A percentile compares a stretch with the other conserved stretches of the same genome.
These are phyloP conservation scores for Selene dorsalis DNA, from an alignment of 2,797 vertebrate species.

Conservation along the genomic window DNA sequence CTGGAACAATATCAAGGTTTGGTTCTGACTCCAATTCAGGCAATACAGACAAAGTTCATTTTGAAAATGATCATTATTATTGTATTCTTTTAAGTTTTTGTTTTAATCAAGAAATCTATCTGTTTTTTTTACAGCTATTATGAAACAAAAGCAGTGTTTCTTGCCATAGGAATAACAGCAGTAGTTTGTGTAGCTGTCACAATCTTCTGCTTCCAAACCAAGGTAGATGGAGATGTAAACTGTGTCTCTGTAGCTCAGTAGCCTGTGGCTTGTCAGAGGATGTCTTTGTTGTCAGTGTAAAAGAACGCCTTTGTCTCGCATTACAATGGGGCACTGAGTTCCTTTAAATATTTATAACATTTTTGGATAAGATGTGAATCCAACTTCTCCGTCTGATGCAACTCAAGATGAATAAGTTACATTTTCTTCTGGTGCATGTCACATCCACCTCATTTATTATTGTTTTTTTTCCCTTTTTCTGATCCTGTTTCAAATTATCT, in stretches of 20 bases:
- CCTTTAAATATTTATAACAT: slow-evolving; percentile 84
- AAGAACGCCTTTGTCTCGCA: slow-evolving; percentile 83
- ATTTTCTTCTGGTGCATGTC: slow-evolving; percentile 22
- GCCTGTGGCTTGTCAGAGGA: slow-evolving; percentile 68
- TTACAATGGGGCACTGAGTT: slow-evolving; percentile 80
- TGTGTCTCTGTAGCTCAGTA: slow-evolving; percentile 50
- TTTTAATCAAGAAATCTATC: slow-evolving; percentile 30
- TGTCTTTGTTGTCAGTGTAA: slow-evolving; percentile 80
- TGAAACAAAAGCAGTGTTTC: slow-evolving; percentile 89
- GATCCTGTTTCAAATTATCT: slow-evolving; percentile 41
- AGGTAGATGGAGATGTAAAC: slow-evolving; percentile 83
- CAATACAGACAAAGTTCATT: background rate
- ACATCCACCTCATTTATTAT: slow-evolving; percentile 2
- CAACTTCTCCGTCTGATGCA: slow-evolving; percentile 65
- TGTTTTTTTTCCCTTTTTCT: background rate
- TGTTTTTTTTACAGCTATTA: slow-evolving; percentile 82
- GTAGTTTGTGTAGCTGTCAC: slow-evolving; percentile 92
- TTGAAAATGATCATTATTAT: background rate
- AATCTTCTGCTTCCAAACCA: slow-evolving; percentile 98
- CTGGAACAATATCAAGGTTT: slow-evolving; percentile 93
- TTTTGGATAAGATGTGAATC: slow-evolving; percentile 68
- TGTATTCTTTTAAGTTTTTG: background rate
- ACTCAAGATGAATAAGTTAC: slow-evolving; percentile 51
- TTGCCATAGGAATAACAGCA: slow-evolving; percentile 92
- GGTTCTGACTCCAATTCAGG: slow-evolving; percentile 20